Conservation (phyloP, 2,888 invertebrate species). For the Phengaris arion region DNA sequence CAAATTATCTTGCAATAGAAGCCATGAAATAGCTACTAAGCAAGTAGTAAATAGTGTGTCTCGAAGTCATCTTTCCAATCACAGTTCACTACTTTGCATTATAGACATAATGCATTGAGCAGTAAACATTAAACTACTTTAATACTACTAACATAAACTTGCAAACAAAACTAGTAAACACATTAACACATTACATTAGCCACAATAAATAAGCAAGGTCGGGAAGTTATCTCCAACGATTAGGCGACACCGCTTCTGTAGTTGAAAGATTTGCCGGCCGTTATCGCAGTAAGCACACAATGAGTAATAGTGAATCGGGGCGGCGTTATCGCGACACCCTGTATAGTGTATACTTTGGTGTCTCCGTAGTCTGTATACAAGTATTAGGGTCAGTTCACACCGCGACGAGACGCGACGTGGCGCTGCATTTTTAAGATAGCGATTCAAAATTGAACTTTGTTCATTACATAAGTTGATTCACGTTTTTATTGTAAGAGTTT, state of each 20-base stretch:
- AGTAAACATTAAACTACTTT: too few relatives aligned
- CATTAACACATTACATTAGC: slow-evolving; percentile 23
- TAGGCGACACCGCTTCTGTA: slow-evolving; percentile 28
- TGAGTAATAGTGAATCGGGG: slow-evolving; percentile 54
- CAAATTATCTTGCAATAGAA: too few relatives aligned
- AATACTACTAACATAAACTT: neutral
- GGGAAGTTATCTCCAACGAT: slow-evolving; percentile 25
- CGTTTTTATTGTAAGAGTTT: too few relatives aligned
- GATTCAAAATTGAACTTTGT: too few relatives aligned
- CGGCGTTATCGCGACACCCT: slow-evolving; percentile 38
- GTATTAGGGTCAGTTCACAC: neutral
- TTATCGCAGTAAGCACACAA: slow-evolving; percentile 45
- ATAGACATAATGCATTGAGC: too few relatives aligned
- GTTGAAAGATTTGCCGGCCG: slow-evolving; percentile 39
- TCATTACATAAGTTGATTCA: too few relatives aligned
- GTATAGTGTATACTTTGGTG: slow-evolving; percentile 23
- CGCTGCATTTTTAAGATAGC: too few relatives aligned
- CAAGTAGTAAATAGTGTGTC: too few relatives aligned
- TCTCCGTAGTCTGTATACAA: slow-evolving; percentile 27
- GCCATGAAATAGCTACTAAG: too few relatives aligned
- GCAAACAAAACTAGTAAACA: slow-evolving; percentile 16
- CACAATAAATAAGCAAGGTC: slow-evolving; percentile 17
- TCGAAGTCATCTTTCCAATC: too few relatives aligned
- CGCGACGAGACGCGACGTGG: too few relatives aligned
- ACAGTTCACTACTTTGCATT: too few relatives aligned